Evolutionary conservation across 1,140 invertebrate genomes (phyloP), one percentile per base, ranked within the genome.

Genomic region (Drosophila navojoa): DNA sequence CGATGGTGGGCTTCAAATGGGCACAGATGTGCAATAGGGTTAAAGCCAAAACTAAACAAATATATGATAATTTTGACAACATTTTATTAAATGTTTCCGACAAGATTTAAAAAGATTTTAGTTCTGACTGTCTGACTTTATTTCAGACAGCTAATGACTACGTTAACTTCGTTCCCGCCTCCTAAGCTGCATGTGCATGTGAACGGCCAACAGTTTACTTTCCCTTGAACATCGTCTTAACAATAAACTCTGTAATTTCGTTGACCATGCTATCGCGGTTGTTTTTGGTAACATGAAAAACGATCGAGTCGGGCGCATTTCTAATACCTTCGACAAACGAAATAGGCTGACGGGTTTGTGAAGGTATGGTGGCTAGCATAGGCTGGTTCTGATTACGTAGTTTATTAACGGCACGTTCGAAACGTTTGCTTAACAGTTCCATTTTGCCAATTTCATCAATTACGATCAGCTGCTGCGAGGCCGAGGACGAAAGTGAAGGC

Each of bases 361-460:
- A 27, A 1, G 77, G 77, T 19, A 87, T 55, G 2, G 79, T 82
- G 4, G 66, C 58, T 10, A 87, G 4, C 0, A 84, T 7, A 0
- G 60, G 55, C 3, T 15, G 29, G 4, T 58, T 42, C 6, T 74
- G 25, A 4, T 47, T 10, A 0, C 69, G 9, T 3, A 87, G 35
- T 9, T 44, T 10, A 6, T 29, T 5, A 0, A 87, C 10, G 13
- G 60, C 60, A 0, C 27, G 7, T 22, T 89, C 60, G 10, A 87
- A 89, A 0, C 40, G 25, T 19, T 62, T 67, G 53, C 82, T 87
- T 0, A 74, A 49, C 11, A 87, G 29, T 13, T 87, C 82, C 82
- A 87, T 87, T 63, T 75, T 87, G 1, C 84, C 82, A 25, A 87
- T 75, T 53, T 87, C 82, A 47, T 87, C 82, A 9, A 87, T 66